Base-by-base conservation (phyloP, 2,888 invertebrate genomes). In the Cerastis rubricosa region DNA sequence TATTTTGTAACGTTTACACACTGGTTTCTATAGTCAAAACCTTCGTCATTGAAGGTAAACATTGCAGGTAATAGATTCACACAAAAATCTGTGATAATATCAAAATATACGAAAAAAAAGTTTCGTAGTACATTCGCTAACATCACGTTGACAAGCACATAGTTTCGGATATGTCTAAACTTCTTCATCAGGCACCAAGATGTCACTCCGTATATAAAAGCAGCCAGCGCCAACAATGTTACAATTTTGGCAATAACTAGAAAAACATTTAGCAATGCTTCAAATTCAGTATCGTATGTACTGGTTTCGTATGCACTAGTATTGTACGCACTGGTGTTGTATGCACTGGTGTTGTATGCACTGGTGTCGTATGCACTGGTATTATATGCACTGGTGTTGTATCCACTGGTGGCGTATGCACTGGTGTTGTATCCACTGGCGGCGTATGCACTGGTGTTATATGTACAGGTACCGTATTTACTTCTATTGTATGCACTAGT, bases 121-220 rank as follows among this genome's bases (percentile, higher is more conserved):
- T 71, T 71, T 8, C 59, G 19, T n/a, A 75, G 29, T 14, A 75
- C 7, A n/a, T 75, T 75, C 4, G 66, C 43, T 19, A 51, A 4
- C 40, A 75, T 75, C 2, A 49, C 43, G 43, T 61, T 71, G 19
- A 71, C 11, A 54, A 71, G 64, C 47, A 71, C 64, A 47, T 65
- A 71, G 35, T 71, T 71, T 45, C 63, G 71, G 35, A 71, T 29
- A n/a, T 64, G 49, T 1, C 71, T 47, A 12, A 75, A 75, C 19
- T 54, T 59, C 12, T 76, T 73, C 11, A 66, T 47, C 0, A 66
- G 17, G 11, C 57, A 76, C 57, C 47, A 72, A 14, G 75, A 72
- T 29, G 17, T 25, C 57, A 65, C 40, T 25, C 57, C 57, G 9
- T 76, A 73, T 17, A 73, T 49, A 17, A 66, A 66, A 8, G 57